Evolutionary conservation across 1,140 invertebrate species (phyloP), one percentile per base, ranked within the genome.

Genomic region (Brachionus asplanchnoidis): DNA sequence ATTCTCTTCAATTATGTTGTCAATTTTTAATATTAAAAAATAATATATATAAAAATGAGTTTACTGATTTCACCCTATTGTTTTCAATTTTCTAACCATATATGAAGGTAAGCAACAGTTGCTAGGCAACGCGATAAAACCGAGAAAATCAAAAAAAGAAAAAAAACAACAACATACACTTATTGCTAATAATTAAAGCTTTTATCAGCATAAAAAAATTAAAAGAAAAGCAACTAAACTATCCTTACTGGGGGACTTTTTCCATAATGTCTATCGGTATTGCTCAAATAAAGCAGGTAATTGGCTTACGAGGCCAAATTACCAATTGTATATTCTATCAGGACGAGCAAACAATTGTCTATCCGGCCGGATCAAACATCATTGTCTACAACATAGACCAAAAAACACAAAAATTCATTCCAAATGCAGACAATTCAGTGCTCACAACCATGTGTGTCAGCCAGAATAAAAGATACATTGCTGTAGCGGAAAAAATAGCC

Each of bases 221-320:
- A 32, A 68, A 32, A 28, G 8, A 66, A 65, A 32, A 17, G 26
- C 5, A 40, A 68, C 14, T 32, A 8, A 14, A 40, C 26, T 32
- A 68, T 32, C 26, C 28, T 91, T 86, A 90, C 89, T 4, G 93
- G 92, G 0, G 94, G 94, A 70, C 90, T 86, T 11, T 93, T 90
- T 86, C 87, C 90, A 86, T 83, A 68, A 73, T 85, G 17, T 85
- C 86, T 7, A 86, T 85, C 40, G 86, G 86, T 17, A 77, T 85
- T n/a, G 68, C 87, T 11, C 87, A 87, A 46, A 84, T 86, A 23
- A 87, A 87, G 79, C 86, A 86, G 46, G 84, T 87, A 11, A 86
- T 87, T 28, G 87, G 87, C 17, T 23, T 87, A 9, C 86, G 84
- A 20, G 50, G 17, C 5, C n/a, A 75, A 44, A 84, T 87, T 36